phyloP scores from a whole-genome alignment of 2,888 invertebrate species.

The Vanessa cardui region DNA sequence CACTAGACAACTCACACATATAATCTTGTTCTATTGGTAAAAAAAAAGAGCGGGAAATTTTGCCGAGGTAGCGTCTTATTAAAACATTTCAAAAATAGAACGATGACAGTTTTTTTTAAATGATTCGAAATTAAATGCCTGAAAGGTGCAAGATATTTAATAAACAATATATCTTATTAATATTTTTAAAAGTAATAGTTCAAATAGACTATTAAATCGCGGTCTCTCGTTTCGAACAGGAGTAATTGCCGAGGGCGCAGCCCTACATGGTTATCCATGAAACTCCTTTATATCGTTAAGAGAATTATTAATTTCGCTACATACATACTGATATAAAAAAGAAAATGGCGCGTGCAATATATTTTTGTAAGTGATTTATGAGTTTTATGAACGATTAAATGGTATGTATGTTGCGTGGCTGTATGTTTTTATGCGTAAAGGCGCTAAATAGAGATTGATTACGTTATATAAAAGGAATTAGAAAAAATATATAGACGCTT shows the following conservation, averaged over 20 bases:
- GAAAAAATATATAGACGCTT: neutral
- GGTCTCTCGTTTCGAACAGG: neutral
- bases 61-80: no score
- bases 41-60: no score
- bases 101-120: no score
- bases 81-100: no score
- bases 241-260: constrained; percentile 6
- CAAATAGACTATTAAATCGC: neutral
- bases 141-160: no score
- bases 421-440: constrained; percentile 1
- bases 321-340: neutral
- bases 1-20: no score
- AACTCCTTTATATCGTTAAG: constrained; percentile 6
- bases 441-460: neutral
- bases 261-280: neutral
- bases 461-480: neutral
- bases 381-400: neutral
- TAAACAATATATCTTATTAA: no score
- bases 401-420: constrained; percentile 5
- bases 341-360: neutral
- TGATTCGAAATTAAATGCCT: no score
- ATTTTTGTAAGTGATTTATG: constrained; percentile 6
- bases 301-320: neutral
- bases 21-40: no score
- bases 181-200: no score